A percentile compares a stretch with the other conserved stretches of the same genome.
These are phyloP conservation scores for Carassius auratus DNA, from an alignment of 2,113 vertebrate species.

Conservation along the genomic window DNA sequence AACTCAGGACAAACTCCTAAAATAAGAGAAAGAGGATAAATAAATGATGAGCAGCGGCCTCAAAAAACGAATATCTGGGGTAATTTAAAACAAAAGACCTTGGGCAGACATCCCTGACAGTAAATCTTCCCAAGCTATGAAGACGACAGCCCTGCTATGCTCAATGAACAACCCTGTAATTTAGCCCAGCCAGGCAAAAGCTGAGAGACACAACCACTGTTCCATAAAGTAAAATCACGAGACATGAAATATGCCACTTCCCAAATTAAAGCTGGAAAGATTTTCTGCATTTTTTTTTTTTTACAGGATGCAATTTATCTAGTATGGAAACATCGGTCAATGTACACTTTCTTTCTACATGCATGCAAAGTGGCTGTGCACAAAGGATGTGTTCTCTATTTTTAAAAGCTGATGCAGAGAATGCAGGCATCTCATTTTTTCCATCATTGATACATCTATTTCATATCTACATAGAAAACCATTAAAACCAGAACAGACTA, in stretches of 20 bases:
- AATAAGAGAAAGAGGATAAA: slow-evolving; percentile 10
- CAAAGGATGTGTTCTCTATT: not conserved
- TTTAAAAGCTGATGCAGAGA: not conserved
- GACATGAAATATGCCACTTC: not conserved
- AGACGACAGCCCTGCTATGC: slow-evolving; percentile 49
- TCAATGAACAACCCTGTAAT: slow-evolving; percentile 58
- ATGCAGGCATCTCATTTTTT: too few relatives aligned
- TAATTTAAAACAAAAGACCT: slow-evolving; percentile 59
- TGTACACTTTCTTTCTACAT: not conserved
- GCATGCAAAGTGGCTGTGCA: not conserved
- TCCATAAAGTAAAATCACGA: slow-evolving; percentile 26
- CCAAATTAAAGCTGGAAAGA: not conserved
- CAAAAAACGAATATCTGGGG: slow-evolving; percentile 54
- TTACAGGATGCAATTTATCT: not conserved
- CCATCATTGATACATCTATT: too few relatives aligned
- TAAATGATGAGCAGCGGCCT: slow-evolving; percentile 25
- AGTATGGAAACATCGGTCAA: not conserved
- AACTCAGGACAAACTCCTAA: slow-evolving; percentile 14
- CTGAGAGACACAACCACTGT: not conserved
- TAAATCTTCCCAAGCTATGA: slow-evolving; percentile 58
- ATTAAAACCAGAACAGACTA: not conserved
- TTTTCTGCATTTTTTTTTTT: not conserved
- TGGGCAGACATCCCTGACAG: slow-evolving; percentile 56
- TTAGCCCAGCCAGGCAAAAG: slow-evolving; percentile 42
- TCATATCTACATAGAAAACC: too few relatives aligned